These are phyloP conservation scores for Phallusia fumigata DNA, from an alignment of 23 tunicate genomes.

Conservation along the genomic window DNA sequence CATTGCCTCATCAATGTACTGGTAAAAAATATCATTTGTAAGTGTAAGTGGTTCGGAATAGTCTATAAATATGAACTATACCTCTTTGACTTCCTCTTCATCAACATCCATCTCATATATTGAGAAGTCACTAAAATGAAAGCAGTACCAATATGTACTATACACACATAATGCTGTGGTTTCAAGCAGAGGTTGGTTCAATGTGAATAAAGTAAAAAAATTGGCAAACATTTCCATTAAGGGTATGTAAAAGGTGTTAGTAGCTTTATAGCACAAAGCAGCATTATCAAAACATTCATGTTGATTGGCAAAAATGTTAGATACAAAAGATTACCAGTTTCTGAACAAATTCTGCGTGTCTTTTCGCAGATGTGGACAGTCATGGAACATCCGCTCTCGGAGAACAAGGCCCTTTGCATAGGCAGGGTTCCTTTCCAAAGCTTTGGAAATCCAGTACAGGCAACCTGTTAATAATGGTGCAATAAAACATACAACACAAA, in stretches of 20 bases:
- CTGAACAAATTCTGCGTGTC: constrained; percentile 48
- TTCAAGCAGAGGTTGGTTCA: no score
- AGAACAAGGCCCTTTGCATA: constrained; percentile 71
- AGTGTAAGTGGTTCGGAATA: no score
- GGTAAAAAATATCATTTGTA: neutral
- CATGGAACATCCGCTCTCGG: constrained; percentile 52
- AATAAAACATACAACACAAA: neutral
- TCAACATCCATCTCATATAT: constrained; percentile 49
- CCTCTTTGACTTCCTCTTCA: constrained; percentile 50
- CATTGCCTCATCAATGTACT: constrained; percentile 62
- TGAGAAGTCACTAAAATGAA: constrained; percentile 28
- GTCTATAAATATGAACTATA: neutral
- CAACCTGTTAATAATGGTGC: constrained; percentile 46
- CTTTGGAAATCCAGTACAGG: constrained; percentile 83
- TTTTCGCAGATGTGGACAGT: constrained; percentile 72
- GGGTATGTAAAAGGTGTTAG: no score
- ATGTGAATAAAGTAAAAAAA: no score
- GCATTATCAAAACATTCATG: no score
- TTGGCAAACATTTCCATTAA: no score
- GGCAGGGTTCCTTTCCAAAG: constrained; percentile 54
- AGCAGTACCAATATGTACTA: neutral
- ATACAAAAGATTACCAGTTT: no score
- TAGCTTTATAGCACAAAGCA: no score
- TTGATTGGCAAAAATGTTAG: no score
- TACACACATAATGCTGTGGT: no score